Conservation (phyloP, 2,888 invertebrate genomes). For the Hypercompe scribonia region DNA sequence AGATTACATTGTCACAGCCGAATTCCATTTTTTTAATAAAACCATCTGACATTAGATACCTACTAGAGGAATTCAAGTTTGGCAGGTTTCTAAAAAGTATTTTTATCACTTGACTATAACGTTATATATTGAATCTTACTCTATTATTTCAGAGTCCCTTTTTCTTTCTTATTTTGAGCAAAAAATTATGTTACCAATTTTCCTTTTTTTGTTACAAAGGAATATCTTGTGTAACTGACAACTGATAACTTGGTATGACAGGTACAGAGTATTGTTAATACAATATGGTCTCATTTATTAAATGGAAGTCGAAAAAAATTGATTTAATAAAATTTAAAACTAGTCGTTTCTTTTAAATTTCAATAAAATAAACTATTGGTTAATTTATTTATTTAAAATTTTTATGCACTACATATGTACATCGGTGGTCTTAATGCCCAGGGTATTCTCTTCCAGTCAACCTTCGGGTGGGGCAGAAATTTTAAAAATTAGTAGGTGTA, state of each 20-base stretch:
- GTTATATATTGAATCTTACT: neutral
- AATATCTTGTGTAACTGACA: neutral
- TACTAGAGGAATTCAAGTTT: constrained; percentile 11
- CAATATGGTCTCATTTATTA: neutral
- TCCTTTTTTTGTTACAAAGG: neutral
- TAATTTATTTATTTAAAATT: too few relatives aligned
- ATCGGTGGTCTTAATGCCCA: too few relatives aligned
- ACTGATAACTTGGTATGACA: neutral
- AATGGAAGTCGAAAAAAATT: neutral
- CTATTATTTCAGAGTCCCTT: neutral
- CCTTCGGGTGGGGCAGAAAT: too few relatives aligned
- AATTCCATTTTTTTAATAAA: constrained; percentile 3
- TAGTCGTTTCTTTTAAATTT: too few relatives aligned
- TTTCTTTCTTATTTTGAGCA: neutral
- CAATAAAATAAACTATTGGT: too few relatives aligned
- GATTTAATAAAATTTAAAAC: too few relatives aligned
- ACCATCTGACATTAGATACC: too few relatives aligned
- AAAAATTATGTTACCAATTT: neutral
- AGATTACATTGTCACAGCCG: neutral
- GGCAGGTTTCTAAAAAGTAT: neutral
- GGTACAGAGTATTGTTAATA: neutral
- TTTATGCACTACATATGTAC: too few relatives aligned
- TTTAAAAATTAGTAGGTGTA: too few relatives aligned
- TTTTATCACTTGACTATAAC: constrained; percentile 1
- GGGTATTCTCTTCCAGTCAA: too few relatives aligned